These are phyloP conservation scores for Apotomis betuletana DNA, from an alignment of 2,888 invertebrate species.

Conservation along the genomic window DNA sequence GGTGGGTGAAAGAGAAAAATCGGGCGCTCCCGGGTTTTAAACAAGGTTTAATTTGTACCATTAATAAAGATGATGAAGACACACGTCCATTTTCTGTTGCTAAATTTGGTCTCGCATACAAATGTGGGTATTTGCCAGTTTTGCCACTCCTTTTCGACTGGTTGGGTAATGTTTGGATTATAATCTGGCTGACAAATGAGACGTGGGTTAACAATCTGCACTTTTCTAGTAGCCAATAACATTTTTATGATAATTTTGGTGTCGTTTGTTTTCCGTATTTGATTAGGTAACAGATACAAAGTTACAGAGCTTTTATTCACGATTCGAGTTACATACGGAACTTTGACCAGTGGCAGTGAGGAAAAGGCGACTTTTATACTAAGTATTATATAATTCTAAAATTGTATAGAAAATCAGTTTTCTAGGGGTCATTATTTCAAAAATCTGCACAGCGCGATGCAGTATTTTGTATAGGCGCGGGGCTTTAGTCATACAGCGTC, in stretches of 20 bases:
- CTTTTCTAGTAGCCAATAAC: constrained; percentile 26
- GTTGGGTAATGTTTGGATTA: constrained; percentile 40
- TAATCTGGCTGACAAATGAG: constrained; percentile 25
- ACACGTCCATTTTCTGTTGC: constrained; percentile 54
- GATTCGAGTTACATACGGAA: too few species aligned
- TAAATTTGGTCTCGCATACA: constrained; percentile 50
- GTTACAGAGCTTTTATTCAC: neutral
- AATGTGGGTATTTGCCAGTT: constrained; percentile 50
- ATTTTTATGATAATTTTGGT: constrained; percentile 12
- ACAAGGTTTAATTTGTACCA: constrained; percentile 76
- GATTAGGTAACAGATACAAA: neutral
- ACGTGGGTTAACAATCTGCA: constrained; percentile 17
- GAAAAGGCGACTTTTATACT: too few species aligned
- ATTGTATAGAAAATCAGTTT: too few species aligned
- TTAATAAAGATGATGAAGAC: constrained; percentile 76
- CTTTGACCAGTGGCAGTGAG: too few species aligned
- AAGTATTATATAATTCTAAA: too few species aligned
- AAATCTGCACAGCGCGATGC: too few species aligned
- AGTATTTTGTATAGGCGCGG: too few species aligned
- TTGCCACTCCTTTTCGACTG: constrained; percentile 46
- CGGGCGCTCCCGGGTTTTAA: constrained; percentile 57
- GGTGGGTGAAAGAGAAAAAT: constrained; percentile 73
- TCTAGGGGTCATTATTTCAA: too few species aligned
- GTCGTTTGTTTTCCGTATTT: neutral
- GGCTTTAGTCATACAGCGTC: too few species aligned